phyloP scores from a whole-genome alignment of 2,888 invertebrate genomes.

The Drosophila austrosaltans region DNA sequence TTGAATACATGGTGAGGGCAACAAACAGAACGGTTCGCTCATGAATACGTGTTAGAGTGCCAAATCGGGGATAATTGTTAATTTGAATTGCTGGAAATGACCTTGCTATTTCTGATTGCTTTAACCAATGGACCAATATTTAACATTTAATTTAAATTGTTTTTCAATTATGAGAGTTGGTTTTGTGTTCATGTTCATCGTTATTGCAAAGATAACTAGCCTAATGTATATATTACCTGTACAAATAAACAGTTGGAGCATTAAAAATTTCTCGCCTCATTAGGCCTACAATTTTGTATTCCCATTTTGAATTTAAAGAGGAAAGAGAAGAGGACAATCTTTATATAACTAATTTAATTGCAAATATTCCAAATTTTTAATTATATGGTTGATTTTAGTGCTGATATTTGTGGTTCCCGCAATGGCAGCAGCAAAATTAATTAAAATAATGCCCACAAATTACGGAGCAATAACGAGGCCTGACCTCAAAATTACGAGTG shows the following conservation, averaged over 20 bases:
- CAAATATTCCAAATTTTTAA: constrained; percentile 4
- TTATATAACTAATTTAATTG: constrained; percentile 2
- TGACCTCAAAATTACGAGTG: constrained; percentile 3
- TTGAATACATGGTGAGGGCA: not conserved
- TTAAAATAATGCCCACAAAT: constrained; percentile 21
- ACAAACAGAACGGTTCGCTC: not conserved
- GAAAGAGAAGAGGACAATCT: not conserved
- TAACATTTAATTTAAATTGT: constrained; percentile 3
- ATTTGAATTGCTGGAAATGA: constrained; percentile 3
- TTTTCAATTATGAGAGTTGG: not conserved
- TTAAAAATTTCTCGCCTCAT: not conserved
- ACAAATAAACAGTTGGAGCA: not conserved
- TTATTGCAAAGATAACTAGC: not conserved
- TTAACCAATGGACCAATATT: not conserved
- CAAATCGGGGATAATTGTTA: constrained; percentile 2
- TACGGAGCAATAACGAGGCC: constrained; percentile 1
- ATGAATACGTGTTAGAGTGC: not conserved
- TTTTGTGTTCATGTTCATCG: not conserved
- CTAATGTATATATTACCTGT: not conserved
- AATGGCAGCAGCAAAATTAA: constrained; percentile 6
- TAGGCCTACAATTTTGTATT: not conserved
- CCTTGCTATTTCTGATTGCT: not conserved
- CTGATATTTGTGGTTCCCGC: constrained; percentile 19
- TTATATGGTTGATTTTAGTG: constrained; percentile 18
- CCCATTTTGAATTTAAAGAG: not conserved